phyloP scores from a whole-genome alignment of 2,888 invertebrate species.

The Drosophila demipolita region DNA sequence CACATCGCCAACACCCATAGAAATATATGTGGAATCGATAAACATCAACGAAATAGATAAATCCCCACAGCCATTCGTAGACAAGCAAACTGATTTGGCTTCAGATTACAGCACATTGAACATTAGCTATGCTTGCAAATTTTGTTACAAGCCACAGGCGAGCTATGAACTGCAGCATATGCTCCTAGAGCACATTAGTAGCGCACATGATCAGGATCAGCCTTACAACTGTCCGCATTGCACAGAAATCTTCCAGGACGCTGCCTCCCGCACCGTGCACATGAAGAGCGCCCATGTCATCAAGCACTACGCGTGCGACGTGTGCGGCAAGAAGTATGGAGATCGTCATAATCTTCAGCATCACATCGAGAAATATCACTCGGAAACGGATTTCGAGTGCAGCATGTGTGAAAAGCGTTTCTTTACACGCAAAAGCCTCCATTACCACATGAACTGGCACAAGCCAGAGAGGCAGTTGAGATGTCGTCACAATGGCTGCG shows the following conservation, averaged over 20 bases:
- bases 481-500: conserved; percentile 77
- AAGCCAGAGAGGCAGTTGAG: conserved; percentile 77
- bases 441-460: conserved; percentile 82
- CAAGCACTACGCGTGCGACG: conserved; percentile 72
- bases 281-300: conserved; percentile 76
- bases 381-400: conserved; percentile 81
- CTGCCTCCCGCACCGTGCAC: conserved; percentile 81
- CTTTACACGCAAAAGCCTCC: conserved; percentile 80
- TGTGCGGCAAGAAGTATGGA: conserved; percentile 80
- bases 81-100: conserved; percentile 21
- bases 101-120: conserved; percentile 40
- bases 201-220: conserved; percentile 68
- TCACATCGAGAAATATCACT: conserved; percentile 81
- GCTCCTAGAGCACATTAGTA: conserved; percentile 74
- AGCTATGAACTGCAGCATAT: conserved; percentile 71
- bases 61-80: conserved; percentile 4
- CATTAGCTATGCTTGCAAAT: conserved; percentile 75
- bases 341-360: conserved; percentile 80
- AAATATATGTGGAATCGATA: conserved; percentile 52
- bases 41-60: conserved; percentile 35
- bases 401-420: conserved; percentile 79
- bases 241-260: conserved; percentile 73
- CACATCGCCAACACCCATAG: conserved; percentile 37
- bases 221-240: conserved; percentile 81
- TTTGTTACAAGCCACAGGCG: conserved; percentile 72